Evolutionary conservation across 2,888 invertebrate species (phyloP), one percentile per base, ranked within the genome.

Genomic region (Megaustenia siamemsis): DNA sequence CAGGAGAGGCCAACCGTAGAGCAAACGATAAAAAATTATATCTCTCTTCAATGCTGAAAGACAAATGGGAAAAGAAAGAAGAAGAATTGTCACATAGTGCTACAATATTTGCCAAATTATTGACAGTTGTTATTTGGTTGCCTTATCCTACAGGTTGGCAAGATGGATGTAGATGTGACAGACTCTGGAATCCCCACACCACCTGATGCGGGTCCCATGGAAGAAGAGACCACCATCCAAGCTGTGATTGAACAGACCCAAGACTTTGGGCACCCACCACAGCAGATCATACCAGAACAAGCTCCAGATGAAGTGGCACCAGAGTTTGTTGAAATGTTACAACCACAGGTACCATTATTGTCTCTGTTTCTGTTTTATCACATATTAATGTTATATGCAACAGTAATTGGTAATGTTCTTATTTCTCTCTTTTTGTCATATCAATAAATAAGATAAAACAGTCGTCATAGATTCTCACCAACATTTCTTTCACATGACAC

Each of bases 251-350:
- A 69, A 24, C 49, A 35, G 21, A 66, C 83, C 56, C 88, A 89
- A 73, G 88, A 90, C 24, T 69, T 90, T 6, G 90, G 90, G 43
- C 88, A 89, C 38, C 86, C 84, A 12, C 88, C 87, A 32, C 82
- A 87, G 63, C 86, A 88, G 68, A 86, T 86, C 24, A 71, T 87
- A 35, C 84, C 88, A 15, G 85, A 83, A 45, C 90, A 90, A 79
- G 88, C 88, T 60, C 89, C 89, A 38, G 90, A 90, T 69, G 90
- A 91, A 86, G 86, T 91, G 71, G 89, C 92, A 56, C 93, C 93
- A 45, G 92, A 92, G 81, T 93, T 93, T 89, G 87, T 91, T n/a
- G 92, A 92, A 83, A 87, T 90, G 79, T 88, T 93, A 12, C 90
- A 93, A 81, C 92, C 93, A 10, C 90, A 91, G 85, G 85, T 85